phyloP scores from a whole-genome alignment of 2,113 vertebrate genomes.

The Aphelocoma coerulescens region DNA sequence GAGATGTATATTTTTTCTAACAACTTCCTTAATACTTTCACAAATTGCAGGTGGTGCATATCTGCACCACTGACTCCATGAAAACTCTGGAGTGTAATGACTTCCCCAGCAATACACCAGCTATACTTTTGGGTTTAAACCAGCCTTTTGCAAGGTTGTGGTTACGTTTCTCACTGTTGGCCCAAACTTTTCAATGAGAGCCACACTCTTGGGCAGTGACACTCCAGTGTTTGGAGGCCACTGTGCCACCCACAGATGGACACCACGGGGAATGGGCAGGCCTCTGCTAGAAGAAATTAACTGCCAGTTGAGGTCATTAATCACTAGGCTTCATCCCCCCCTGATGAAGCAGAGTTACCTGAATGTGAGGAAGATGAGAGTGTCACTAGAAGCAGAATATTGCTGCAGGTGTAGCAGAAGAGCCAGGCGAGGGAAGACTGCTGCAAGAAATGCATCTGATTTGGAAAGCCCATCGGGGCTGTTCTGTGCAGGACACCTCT shows the following conservation, averaged over 20 bases:
- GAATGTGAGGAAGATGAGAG: neutral
- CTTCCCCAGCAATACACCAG: neutral
- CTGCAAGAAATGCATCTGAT: neutral
- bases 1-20: neutral
- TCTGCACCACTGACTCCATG: neutral
- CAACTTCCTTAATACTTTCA: neutral
- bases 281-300: neutral
- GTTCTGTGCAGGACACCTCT: neutral
- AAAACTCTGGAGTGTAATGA: neutral
- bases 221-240: rapidly evolving
- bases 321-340: neutral
- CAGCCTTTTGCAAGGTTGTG: neutral
- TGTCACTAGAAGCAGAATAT: neutral
- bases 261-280: rapidly evolving
- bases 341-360: neutral
- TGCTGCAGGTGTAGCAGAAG: neutral
- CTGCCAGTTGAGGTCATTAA: neutral
- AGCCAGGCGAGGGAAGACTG: neutral
- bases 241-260: neutral
- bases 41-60: neutral
- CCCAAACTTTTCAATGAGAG: neutral
- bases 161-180: neutral
- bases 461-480: neutral
- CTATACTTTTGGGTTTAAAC: neutral
- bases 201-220: rapidly evolving